Conservation (phyloP, 35 echinoderm and acorn worm species). For the Patiria miniata region DNA sequence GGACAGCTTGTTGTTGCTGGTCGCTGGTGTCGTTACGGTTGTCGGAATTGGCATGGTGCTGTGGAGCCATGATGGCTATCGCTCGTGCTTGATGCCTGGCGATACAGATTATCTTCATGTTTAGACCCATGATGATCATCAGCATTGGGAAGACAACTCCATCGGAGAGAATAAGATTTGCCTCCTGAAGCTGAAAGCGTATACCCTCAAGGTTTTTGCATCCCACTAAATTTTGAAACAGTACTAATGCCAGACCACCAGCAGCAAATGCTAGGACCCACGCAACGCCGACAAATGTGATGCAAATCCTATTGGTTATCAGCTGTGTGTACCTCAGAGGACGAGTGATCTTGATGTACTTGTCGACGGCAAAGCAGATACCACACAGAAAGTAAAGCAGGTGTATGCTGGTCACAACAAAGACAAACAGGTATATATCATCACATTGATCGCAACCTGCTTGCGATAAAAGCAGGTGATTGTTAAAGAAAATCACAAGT, state of each 20-base stretch:
- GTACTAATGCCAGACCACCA: too few species aligned
- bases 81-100: background rate
- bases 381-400: background rate
- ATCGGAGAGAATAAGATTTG: background rate
- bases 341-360: background rate
- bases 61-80: too few species aligned
- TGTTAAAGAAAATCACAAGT: background rate
- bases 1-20: too few species aligned
- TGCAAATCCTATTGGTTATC: background rate
- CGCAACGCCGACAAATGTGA: background rate
- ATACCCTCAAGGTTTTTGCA: too few species aligned
- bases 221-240: too few species aligned
- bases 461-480: too few species aligned
- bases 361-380: background rate
- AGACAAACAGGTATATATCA: background rate
- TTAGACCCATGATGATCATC: background rate
- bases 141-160: background rate
- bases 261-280: background rate
- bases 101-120: background rate
- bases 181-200: background rate
- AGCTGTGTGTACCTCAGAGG: background rate
- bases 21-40: background rate
- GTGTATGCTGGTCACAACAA: background rate
- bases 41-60: background rate
- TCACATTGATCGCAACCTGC: too few species aligned